phyloP scores from a whole-genome alignment of 92 coral and sea anemone species.

The Zoanthus solanderi region DNA sequence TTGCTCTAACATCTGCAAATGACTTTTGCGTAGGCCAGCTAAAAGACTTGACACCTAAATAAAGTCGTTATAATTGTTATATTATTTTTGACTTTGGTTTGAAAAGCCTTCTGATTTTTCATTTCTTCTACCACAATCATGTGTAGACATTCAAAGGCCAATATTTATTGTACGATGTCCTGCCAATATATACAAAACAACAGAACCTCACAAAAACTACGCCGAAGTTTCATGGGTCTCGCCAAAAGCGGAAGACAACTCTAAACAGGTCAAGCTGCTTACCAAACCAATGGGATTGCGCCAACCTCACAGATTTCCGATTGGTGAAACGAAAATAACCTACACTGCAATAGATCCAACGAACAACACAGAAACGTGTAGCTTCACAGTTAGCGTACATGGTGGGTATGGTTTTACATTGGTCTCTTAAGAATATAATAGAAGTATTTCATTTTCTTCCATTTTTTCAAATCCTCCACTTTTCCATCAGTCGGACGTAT shows the following conservation, averaged over 20 bases:
- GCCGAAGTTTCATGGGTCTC: slow-evolving; percentile 12
- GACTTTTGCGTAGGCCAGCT: too few relatives aligned
- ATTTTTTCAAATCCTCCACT: not conserved
- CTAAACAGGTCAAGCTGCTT: not conserved
- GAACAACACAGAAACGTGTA: slow-evolving; percentile 18
- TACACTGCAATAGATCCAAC: slow-evolving; percentile 13
- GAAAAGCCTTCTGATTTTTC: not conserved
- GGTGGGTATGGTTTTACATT: not conserved
- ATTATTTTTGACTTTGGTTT: too few relatives aligned
- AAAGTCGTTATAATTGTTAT: too few relatives aligned
- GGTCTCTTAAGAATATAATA: not conserved
- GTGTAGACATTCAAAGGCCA: not conserved
- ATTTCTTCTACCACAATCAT: not conserved
- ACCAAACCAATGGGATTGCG: slow-evolving; percentile 7
- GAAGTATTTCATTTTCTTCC: not conserved
- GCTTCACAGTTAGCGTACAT: not conserved
- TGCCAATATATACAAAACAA: slow-evolving; percentile 12
- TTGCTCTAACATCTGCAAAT: too few relatives aligned
- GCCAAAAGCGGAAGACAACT: slow-evolving; percentile 7
- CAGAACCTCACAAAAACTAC: slow-evolving; percentile 14
- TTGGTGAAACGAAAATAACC: slow-evolving; percentile 19
- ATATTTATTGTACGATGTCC: slow-evolving; percentile 6
- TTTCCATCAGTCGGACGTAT: too few relatives aligned
- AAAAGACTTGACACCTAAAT: too few relatives aligned
- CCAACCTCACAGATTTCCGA: slow-evolving; percentile 21